Percentiles rank a stretch among this genome's conserved stretches.
Conservation (phyloP, 2,888 invertebrate genomes). For the Pollenia amentaria region DNA sequence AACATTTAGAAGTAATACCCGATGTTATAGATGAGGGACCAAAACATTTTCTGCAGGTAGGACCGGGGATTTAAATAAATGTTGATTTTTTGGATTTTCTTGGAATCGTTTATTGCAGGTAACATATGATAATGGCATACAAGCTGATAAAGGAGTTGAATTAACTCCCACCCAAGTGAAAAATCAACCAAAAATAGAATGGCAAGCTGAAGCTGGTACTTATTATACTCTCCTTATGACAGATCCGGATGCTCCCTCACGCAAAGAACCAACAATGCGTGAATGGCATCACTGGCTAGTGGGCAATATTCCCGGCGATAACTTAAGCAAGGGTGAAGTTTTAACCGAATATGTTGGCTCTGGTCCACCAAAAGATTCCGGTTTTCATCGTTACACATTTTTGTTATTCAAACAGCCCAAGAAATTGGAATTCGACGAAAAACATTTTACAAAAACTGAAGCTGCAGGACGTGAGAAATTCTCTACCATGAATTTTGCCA, state of each 20-base stretch:
- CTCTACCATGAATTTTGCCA: constrained; percentile 90
- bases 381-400: constrained; percentile 92
- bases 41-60: constrained; percentile 81
- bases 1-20: constrained; percentile 81
- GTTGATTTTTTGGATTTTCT: background rate
- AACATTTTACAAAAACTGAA: constrained; percentile 81
- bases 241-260: constrained; percentile 97
- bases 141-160: constrained; percentile 88
- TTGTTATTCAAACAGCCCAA: constrained; percentile 90
- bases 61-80: background rate
- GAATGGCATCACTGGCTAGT: constrained; percentile 98
- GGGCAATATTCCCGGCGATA: constrained; percentile 92
- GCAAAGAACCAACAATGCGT: constrained; percentile 90
- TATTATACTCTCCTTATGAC: constrained; percentile 83
- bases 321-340: constrained; percentile 89
- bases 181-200: constrained; percentile 80
- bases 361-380: constrained; percentile 92
- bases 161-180: constrained; percentile 89
- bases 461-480: constrained; percentile 86
- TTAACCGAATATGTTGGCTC: constrained; percentile 93
- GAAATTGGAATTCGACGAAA: constrained; percentile 87
- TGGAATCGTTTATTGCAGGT: constrained; percentile 75
- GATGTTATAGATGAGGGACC: constrained; percentile 82
- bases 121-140: constrained; percentile 82
- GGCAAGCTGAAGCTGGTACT: constrained; percentile 78